Evolutionary conservation across 2,888 invertebrate species (phyloP), one percentile per base, ranked within the genome.

Genomic region (Scaptodrosophila latifasciaeformis): DNA sequence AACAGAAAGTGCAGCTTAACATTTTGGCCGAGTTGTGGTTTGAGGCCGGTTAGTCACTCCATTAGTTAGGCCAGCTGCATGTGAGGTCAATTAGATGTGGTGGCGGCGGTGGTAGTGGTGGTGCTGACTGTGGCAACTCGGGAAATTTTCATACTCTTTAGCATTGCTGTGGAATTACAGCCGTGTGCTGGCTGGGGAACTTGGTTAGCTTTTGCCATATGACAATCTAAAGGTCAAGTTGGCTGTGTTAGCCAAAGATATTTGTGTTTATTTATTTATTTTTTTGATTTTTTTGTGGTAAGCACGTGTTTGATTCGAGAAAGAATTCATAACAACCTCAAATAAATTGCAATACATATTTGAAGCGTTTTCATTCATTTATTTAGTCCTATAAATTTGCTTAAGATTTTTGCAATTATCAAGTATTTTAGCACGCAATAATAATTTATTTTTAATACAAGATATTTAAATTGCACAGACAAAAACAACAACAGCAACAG

Each of bases 181-280:
- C 44, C 17, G 27, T 48, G 30, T 1, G 27, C 2, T 35, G 29
- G 1, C 34, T 19, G 35, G 4, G 17, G 18, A 21, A 39, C 49
- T 52, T 9, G 12, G 44, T 45, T 54, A 40, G 30, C 62, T 56
- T 49, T 35, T 61, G 61, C 47, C 55, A 29, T 45, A 52, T 69
- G 55, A 58, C 43, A 61, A 39, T 49, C 40, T 19, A 66, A 69
- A 72, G 72, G 68, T 61, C 64, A 69, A 12, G 9, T 27, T 27
- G 27, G 27, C 27, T 27, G 4, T 4, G 27, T n/a, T n/a, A n/a
- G n/a, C n/a, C n/a, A n/a, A n/a, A n/a, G n/a, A n/a, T n/a, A n/a
- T n/a, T n/a, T n/a, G n/a, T n/a, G n/a, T n/a, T n/a, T n/a, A n/a
- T n/a, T n/a, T n/a, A n/a, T n/a, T n/a, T n/a, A n/a, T n/a, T n/a